Percentiles rank a stretch among this genome's conserved stretches.
Conservation (phyloP, 2,113 vertebrate species). For the Callospermophilus lateralis region DNA sequence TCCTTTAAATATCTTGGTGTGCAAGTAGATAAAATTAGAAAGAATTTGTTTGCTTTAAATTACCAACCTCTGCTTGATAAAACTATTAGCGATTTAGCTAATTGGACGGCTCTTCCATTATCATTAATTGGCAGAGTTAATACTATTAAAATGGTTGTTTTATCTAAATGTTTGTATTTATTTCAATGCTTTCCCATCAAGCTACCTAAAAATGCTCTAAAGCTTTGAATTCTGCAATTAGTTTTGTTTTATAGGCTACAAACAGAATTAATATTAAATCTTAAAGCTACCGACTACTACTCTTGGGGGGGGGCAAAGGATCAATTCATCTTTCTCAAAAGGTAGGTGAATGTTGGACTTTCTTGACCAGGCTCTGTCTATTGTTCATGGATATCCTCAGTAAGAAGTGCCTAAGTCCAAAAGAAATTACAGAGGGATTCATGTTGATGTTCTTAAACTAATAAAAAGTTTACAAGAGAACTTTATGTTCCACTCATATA, state of each 20-base stretch:
- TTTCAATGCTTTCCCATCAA: conserved; percentile 87
- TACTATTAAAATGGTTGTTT: conserved; percentile 91
- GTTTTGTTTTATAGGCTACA: conserved; percentile 87
- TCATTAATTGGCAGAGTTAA: conserved; percentile 93
- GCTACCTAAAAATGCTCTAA: conserved; percentile 85
- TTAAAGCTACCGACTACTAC: conserved; percentile 83
- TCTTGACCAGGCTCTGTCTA: neutral
- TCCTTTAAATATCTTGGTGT: conserved; percentile 92
- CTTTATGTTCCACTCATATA: neutral
- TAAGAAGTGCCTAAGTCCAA: conserved; percentile 31
- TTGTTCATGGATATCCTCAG: neutral
- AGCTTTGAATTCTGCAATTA: conserved; percentile 87
- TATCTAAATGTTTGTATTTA: conserved; percentile 89
- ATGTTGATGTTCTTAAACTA: conserved; percentile 24
- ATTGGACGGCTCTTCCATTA: conserved; percentile 93
- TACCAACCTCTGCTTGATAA: conserved; percentile 92
- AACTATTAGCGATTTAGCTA: conserved; percentile 93
- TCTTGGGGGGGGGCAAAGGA: conserved; percentile 67
- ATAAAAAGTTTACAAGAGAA: conserved; percentile 48
- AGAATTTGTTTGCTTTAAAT: conserved; percentile 93
- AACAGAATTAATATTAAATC: conserved; percentile 87
- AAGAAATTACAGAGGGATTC: neutral
- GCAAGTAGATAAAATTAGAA: conserved; percentile 92
- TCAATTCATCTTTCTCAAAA: conserved; percentile 76
- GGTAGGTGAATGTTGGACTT: conserved; percentile 67